Percentiles rank a stretch among this genome's conserved stretches.
Conservation (phyloP, 2,113 vertebrate genomes). For the Vimba vimba region DNA sequence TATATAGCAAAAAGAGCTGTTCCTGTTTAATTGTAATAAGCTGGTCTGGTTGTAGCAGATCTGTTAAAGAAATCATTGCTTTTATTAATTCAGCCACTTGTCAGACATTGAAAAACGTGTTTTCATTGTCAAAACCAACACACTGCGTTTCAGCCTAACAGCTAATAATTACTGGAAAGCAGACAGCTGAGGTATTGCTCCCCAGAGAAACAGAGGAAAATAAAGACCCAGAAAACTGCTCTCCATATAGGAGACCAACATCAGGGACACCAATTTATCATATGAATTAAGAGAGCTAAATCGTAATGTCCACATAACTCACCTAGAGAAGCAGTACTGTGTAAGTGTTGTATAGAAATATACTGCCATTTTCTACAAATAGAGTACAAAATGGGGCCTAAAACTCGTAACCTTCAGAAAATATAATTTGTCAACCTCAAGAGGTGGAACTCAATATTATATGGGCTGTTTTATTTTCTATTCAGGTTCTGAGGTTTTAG, state of each 20-base stretch:
- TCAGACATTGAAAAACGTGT: background rate
- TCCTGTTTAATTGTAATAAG: background rate
- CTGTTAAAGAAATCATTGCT: constrained; percentile 18
- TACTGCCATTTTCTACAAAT: background rate
- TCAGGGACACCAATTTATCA: constrained; percentile 38
- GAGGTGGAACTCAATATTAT: constrained; percentile 5
- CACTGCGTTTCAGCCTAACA: constrained; percentile 27
- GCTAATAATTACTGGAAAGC: constrained; percentile 15
- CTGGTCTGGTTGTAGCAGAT: constrained; percentile 4
- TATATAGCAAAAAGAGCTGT: background rate
- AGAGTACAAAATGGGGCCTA: background rate
- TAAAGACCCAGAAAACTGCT: constrained; percentile 39
- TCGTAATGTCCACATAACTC: background rate
- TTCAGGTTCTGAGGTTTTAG: background rate
- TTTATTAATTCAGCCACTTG: constrained; percentile 34
- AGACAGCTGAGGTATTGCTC: constrained; percentile 35
- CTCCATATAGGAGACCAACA: background rate
- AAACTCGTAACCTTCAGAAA: background rate
- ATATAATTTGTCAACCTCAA: background rate
- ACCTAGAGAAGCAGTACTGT: background rate
- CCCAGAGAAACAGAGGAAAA: constrained; percentile 23
- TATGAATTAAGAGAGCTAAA: constrained; percentile 44
- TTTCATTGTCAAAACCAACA: constrained; percentile 33
- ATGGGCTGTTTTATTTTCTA: background rate
- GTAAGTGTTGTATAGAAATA: background rate